These are phyloP conservation scores for Oryzias javanicus DNA, from an alignment of 2,113 vertebrate genomes.

Conservation along the genomic window DNA sequence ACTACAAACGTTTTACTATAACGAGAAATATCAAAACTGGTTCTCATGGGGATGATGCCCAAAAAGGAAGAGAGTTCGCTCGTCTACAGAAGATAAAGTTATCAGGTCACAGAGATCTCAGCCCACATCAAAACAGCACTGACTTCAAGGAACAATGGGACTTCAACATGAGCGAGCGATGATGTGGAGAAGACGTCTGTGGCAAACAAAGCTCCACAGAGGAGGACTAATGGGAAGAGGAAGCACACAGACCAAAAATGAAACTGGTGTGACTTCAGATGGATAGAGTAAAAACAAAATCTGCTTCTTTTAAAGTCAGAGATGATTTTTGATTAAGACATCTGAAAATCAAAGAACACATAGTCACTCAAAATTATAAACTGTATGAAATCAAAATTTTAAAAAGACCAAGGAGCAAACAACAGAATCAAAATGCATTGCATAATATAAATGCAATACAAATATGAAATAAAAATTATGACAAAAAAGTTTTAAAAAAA, in stretches of 20 bases:
- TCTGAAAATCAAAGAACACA: too few species aligned
- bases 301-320: background rate
- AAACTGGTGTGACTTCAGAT: background rate
- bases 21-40: background rate
- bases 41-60: background rate
- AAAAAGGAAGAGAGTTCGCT: background rate
- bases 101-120: constrained; percentile 7
- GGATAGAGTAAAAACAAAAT: background rate
- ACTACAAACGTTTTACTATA: background rate
- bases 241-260: background rate
- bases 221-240: background rate
- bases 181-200: background rate
- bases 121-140: background rate
- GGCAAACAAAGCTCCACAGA: background rate
- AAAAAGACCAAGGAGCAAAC: too few species aligned
- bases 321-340: too few species aligned
- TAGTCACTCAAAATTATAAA: too few species aligned
- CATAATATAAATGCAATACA: too few species aligned
- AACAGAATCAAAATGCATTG: too few species aligned
- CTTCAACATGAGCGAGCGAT: background rate
- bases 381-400: too few species aligned
- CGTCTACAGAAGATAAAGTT: constrained; percentile 2
- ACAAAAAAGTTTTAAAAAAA: too few species aligned
- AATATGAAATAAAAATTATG: too few species aligned
- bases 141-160: background rate